phyloP scores from a whole-genome alignment of 2,113 vertebrate genomes.

The Rhea pennata region DNA sequence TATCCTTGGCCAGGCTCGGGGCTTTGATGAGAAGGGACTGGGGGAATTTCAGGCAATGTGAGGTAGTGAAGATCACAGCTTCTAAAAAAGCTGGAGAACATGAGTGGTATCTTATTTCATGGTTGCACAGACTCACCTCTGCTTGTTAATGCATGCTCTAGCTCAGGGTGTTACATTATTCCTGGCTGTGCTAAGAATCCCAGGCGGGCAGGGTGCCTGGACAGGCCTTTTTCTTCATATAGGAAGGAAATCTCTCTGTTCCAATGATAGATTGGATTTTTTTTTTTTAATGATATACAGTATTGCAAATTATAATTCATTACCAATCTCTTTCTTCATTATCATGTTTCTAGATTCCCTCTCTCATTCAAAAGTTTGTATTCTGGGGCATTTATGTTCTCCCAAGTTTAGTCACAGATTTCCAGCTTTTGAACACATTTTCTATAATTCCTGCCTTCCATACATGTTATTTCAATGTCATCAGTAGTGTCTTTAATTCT shows the following conservation, averaged over 20 bases:
- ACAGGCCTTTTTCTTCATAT: accelerated
- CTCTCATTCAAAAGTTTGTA: accelerated
- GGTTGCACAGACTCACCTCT: background rate
- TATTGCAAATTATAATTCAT: background rate
- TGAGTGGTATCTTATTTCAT: background rate
- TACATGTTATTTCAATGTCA: background rate
- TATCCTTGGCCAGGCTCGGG: background rate
- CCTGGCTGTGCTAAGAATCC: background rate
- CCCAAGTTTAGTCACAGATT: background rate
- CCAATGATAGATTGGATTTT: background rate
- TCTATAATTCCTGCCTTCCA: background rate
- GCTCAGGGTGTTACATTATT: background rate
- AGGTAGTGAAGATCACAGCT: background rate
- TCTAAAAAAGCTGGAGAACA: background rate
- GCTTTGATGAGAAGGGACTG: background rate
- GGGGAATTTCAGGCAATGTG: background rate
- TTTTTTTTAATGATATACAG: background rate
- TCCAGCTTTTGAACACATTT: background rate
- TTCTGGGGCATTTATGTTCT: background rate
- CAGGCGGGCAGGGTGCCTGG: accelerated
- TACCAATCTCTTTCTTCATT: background rate
- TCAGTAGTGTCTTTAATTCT: background rate
- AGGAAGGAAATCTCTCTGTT: background rate
- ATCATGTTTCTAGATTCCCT: background rate
- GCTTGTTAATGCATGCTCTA: accelerated